Evolutionary conservation across 2,797 vertebrate genomes (phyloP), one percentile per base, ranked within the genome.

Genomic region (Squalus acanthias): DNA sequence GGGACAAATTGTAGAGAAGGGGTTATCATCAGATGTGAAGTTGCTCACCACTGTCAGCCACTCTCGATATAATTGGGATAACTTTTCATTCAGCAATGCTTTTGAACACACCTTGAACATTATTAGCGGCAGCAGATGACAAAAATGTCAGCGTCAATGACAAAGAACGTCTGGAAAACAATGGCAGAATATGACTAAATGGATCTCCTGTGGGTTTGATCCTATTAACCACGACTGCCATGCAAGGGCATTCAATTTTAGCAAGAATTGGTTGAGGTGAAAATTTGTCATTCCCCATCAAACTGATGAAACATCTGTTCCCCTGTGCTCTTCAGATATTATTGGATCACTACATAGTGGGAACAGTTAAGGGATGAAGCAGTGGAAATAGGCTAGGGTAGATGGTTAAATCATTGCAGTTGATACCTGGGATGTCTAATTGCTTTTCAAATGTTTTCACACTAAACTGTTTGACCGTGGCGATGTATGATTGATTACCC

Each of bases 231-330:
- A 97, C 97, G 96, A 67, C 70, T 97, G 93, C 12, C 39, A 3
- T 0, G 89, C 70, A 96, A 96, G 96, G 96, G 79, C 96, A 97
- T 97, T 97, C 96, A 97, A 97, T 96, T 97, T 97, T 72, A 96
- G 33, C 39, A 93, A 60, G 63, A 96, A 60, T 96, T 74, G 96
- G 82, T 96, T 96, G 96, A 96, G 72, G 97, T 97, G 96, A 97
- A 97, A 96, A 79, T 89, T 96, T 97, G 96, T 88, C 69, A 95
- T 95, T 95, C 50, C 24, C 70, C 53, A 76, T 95, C 94, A 95
- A 95, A 72, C 69, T 76, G 69, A 60, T 95, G 94, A 53, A 95
- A 95, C 70, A 95, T 95, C 46, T 95, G 69, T 74, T 95, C 91
- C 89, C 91, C n/a, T 93, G 91, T 46, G 91, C 63, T 39, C 20